Conservation (phyloP, 1,140 invertebrate genomes). For the Drosophila navojoa region DNA sequence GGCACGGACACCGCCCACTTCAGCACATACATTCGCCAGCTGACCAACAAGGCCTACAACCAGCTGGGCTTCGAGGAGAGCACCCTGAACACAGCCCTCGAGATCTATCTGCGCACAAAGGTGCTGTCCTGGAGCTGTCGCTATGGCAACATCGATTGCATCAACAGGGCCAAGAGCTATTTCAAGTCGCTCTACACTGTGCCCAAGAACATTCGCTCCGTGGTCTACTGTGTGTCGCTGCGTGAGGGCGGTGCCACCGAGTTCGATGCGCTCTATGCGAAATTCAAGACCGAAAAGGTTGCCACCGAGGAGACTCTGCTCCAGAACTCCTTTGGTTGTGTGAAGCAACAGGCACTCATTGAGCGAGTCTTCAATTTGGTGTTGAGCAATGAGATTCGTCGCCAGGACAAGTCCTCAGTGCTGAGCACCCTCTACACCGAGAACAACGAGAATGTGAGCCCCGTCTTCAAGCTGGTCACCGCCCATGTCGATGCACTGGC, state of each 20-base stretch:
- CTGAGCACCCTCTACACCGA: slow-evolving; percentile 83
- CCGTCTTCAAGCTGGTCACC: slow-evolving; percentile 84
- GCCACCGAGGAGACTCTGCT: slow-evolving; percentile 86
- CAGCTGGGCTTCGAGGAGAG: slow-evolving; percentile 68
- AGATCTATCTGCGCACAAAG: slow-evolving; percentile 82
- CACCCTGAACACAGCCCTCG: slow-evolving; percentile 53
- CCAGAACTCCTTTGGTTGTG: slow-evolving; percentile 86
- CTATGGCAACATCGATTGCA: slow-evolving; percentile 84
- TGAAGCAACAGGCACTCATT: slow-evolving; percentile 83
- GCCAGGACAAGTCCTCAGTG: slow-evolving; percentile 82
- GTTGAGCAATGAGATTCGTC: slow-evolving; percentile 79
- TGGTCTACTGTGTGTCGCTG: slow-evolving; percentile 86
- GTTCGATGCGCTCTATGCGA: slow-evolving; percentile 85
- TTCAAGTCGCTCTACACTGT: slow-evolving; percentile 74
- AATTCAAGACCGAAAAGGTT: slow-evolving; percentile 84
- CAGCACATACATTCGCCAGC: slow-evolving; percentile 55
- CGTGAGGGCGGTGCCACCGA: slow-evolving; percentile 84
- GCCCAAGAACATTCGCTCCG: slow-evolving; percentile 85
- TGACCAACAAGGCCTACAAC: slow-evolving; percentile 64
- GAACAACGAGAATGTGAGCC: slow-evolving; percentile 83
- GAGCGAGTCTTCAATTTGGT: slow-evolving; percentile 69
- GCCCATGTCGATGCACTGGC: slow-evolving; percentile 74
- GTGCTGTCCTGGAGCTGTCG: slow-evolving; percentile 85
- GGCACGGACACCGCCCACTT: slow-evolving; percentile 66
- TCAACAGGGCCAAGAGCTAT: slow-evolving; percentile 64